Evolutionary conservation across 2,113 vertebrate species (phyloP).

Genomic region (Paramormyrops kingsleyae): DNA sequence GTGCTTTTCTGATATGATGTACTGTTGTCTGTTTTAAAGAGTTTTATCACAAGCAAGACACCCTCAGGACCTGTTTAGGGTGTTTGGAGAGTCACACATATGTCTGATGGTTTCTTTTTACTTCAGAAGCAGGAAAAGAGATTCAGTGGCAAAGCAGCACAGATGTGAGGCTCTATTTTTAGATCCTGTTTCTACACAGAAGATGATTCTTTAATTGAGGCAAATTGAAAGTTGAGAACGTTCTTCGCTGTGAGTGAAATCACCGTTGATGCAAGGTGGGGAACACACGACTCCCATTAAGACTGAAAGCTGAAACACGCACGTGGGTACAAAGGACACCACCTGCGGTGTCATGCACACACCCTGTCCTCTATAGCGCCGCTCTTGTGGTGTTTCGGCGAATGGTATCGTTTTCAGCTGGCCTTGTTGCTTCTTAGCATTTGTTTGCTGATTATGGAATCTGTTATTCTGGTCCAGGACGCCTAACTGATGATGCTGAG

Average conservation of each 20-base stretch:
- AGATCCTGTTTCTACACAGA: conserved; percentile 17
- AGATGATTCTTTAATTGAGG: conserved; percentile 41
- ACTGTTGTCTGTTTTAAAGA: neutral
- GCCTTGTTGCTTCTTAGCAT: conserved; percentile 1
- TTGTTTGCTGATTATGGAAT: neutral
- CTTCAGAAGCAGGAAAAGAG: neutral
- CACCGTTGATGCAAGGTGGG: conserved; percentile 14
- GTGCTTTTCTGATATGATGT: neutral
- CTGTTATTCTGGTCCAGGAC: neutral
- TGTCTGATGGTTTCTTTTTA: neutral
- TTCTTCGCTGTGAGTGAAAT: conserved; percentile 17
- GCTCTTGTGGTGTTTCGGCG: neutral
- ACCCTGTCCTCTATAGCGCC: neutral
- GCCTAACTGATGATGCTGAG: neutral
- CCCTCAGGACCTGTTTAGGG: neutral
- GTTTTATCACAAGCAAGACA: neutral
- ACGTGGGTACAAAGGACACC: neutral
- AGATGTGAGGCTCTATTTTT: conserved; percentile 26
- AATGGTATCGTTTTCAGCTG: neutral
- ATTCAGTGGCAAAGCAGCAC: neutral
- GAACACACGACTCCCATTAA: conserved; percentile 33
- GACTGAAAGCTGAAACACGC: neutral
- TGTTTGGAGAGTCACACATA: neutral
- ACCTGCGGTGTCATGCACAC: neutral
- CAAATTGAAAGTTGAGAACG: conserved; percentile 26